Evolutionary conservation across 2,888 invertebrate species (phyloP).

Genomic region (Orchesella flavescens): DNA sequence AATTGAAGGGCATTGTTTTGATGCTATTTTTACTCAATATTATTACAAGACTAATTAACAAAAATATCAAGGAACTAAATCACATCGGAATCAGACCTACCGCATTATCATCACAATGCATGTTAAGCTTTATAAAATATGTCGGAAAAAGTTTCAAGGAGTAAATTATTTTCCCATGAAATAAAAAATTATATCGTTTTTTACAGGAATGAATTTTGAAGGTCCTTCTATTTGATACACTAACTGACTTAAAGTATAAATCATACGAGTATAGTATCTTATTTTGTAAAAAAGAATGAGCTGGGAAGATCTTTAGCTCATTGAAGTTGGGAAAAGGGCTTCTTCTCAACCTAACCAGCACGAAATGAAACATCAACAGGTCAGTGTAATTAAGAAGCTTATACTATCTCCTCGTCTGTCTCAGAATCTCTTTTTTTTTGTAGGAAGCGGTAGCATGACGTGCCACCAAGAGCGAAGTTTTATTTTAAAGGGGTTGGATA

Average conservation of each 20-base stretch:
- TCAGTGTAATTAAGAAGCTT: conserved; percentile 55
- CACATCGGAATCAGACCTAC: conserved; percentile 44
- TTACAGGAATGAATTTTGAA: background rate
- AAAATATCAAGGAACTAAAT: background rate
- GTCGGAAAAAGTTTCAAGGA: conserved; percentile 24
- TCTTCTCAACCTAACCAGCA: conserved; percentile 3
- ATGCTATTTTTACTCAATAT: background rate
- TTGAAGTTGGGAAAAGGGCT: background rate
- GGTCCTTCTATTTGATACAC: too few relatives aligned
- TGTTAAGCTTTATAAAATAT: conserved; percentile 24
- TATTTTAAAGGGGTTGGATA: conserved; percentile 23
- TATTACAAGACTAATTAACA: background rate
- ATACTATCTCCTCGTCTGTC: conserved; percentile 6
- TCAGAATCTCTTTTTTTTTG: conserved; percentile 9
- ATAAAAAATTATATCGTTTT: conserved; percentile 34
- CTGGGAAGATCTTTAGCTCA: too few relatives aligned
- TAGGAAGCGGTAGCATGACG: conserved; percentile 43
- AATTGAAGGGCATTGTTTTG: background rate
- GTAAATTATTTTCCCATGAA: conserved; percentile 39
- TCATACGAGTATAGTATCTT: too few relatives aligned
- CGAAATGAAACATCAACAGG: conserved; percentile 42
- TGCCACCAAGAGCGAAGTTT: conserved; percentile 40
- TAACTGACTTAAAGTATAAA: too few relatives aligned
- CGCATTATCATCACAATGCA: conserved; percentile 39
- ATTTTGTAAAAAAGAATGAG: too few relatives aligned